phyloP scores from a whole-genome alignment of 2,797 vertebrate genomes.

The Enoplosus armatus region DNA sequence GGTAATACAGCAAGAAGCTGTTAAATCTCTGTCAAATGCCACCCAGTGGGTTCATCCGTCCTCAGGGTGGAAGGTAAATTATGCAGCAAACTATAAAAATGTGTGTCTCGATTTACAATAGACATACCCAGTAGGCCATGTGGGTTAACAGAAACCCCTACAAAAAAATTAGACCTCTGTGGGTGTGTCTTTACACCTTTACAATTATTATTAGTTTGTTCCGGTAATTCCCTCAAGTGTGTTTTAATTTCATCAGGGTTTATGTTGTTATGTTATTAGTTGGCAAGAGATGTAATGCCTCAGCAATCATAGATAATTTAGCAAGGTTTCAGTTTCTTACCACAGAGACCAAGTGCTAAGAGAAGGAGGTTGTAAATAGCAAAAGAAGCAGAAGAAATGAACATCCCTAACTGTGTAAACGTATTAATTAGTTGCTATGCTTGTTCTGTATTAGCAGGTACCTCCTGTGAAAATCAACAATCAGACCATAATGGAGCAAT shows the following conservation, averaged over 20 bases:
- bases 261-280: conserved; percentile 18
- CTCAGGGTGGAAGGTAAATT: conserved; percentile 26
- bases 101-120: conserved; percentile 19
- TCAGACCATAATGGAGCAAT: neutral
- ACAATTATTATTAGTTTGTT: neutral
- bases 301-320: conserved; percentile 29
- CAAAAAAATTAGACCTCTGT: conserved; percentile 2
- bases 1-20: conserved; percentile 35
- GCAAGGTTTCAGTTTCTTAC: conserved; percentile 14
- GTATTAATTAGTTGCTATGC: neutral
- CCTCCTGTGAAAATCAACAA: conserved; percentile 10
- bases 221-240: neutral
- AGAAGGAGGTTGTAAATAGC: neutral
- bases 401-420: neutral
- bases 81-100: conserved; percentile 26
- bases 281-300: conserved; percentile 6
- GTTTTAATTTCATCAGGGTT: conserved; percentile 16
- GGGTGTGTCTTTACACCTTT: neutral
- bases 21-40: conserved; percentile 43
- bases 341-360: neutral
- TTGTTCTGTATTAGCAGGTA: neutral
- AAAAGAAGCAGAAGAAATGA: conserved; percentile 3
- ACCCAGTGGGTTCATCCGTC: conserved; percentile 24
- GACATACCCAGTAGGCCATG: neutral
- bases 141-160: neutral